Evolutionary conservation across 2,113 vertebrate genomes (phyloP).

Genomic region (Apaloderma vittatum): DNA sequence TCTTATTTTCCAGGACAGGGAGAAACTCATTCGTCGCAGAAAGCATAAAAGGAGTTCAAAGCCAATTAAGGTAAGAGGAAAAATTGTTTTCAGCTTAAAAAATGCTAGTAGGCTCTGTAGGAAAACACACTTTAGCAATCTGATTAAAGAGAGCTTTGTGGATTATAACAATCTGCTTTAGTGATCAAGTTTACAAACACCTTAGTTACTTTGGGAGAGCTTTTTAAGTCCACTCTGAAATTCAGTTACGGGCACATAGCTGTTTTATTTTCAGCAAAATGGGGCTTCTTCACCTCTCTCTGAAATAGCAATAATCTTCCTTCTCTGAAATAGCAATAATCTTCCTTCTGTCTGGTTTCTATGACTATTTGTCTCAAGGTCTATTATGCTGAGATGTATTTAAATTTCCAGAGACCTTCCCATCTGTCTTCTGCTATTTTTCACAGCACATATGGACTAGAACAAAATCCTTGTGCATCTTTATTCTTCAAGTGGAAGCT

Average conservation of each 20-base stretch:
- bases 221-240: conserved; percentile 23
- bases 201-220: background rate
- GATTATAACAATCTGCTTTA: conserved; percentile 23
- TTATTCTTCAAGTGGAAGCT: background rate
- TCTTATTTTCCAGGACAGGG: conserved; percentile 88
- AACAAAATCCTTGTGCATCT: background rate
- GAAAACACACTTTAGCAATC: background rate
- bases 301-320: background rate
- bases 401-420: background rate
- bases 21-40: conserved; percentile 94
- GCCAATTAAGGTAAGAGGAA: conserved; percentile 90
- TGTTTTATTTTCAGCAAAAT: conserved; percentile 16
- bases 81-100: background rate
- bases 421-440: background rate
- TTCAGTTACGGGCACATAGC: background rate
- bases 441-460: background rate
- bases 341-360: background rate
- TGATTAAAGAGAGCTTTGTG: conserved; percentile 23
- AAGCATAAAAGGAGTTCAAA: conserved; percentile 97
- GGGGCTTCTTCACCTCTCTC: background rate
- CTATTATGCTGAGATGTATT: background rate
- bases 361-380: background rate
- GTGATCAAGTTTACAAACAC: background rate
- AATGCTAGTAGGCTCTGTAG: background rate
- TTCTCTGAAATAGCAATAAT: background rate